Conservation (phyloP, 2,113 vertebrate species). For the Carassius gibelio region DNA sequence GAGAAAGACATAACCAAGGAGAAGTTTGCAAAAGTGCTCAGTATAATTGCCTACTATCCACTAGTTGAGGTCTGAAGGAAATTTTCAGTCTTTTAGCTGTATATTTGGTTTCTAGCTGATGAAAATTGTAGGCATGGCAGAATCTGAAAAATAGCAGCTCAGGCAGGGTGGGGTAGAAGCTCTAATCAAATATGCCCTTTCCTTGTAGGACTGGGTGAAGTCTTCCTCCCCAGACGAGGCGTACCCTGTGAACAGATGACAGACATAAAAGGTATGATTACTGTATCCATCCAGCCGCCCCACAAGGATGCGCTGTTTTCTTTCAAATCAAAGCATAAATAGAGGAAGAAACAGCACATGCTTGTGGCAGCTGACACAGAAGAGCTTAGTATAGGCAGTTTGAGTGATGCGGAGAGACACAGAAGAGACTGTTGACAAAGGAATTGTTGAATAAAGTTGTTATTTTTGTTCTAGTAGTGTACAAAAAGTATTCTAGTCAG, state of each 20-base stretch:
- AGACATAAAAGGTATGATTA: slow-evolving; percentile 24
- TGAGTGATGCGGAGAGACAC: no score
- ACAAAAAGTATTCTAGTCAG: no score
- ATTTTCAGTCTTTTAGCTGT: slow-evolving; percentile 54
- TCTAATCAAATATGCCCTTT: slow-evolving; percentile 84
- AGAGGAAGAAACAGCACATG: no score
- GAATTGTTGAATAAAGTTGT: no score
- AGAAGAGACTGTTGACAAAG: no score
- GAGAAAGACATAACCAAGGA: slow-evolving; percentile 18
- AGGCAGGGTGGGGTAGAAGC: slow-evolving; percentile 50
- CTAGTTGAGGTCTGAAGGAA: slow-evolving; percentile 21
- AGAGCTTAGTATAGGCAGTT: no score
- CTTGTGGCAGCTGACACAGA: no score
- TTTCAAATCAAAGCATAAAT: no score
- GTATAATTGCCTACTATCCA: slow-evolving; percentile 34
- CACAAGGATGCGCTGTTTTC: no score
- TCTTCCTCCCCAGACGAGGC: slow-evolving; percentile 90
- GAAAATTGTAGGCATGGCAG: slow-evolving; percentile 36
- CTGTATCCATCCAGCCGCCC: no score
- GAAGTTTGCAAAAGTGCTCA: slow-evolving; percentile 51
- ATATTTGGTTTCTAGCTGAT: slow-evolving; percentile 50
- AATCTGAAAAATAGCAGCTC: slow-evolving; percentile 61
- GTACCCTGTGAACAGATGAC: slow-evolving; percentile 79
- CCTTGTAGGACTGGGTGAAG: slow-evolving; percentile 87
- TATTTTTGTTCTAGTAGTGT: no score